Percentiles rank a stretch among this genome's conserved stretches.
Conservation (phyloP, 2,888 invertebrate genomes). For the Drosophila pseudotalamancana region DNA sequence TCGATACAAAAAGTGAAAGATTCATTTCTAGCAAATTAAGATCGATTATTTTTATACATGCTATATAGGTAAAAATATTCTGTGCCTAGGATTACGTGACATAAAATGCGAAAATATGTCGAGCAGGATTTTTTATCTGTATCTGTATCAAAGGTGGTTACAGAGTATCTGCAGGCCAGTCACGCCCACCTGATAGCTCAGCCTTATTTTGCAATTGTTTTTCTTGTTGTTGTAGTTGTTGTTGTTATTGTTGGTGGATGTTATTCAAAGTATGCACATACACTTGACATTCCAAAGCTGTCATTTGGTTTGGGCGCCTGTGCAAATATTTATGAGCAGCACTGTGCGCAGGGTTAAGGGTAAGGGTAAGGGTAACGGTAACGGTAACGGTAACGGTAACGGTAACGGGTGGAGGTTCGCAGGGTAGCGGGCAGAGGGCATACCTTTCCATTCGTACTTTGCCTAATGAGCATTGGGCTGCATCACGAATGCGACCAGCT, state of each 20-base stretch:
- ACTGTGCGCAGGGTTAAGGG: slow-evolving; percentile 3
- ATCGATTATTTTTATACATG: too few species aligned
- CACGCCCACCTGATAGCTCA: not conserved
- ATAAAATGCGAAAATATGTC: too few species aligned
- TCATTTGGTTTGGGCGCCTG: slow-evolving; percentile 58
- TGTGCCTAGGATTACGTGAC: too few species aligned
- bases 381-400: too few species aligned
- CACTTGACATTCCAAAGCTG: slow-evolving; percentile 65
- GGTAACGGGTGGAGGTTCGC: not conserved
- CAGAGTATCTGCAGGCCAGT: not conserved
- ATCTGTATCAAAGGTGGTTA: not conserved
- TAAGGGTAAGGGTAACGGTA: not conserved
- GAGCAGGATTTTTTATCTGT: too few species aligned
- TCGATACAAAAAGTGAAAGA: too few species aligned
- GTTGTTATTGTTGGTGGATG: slow-evolving; percentile 32
- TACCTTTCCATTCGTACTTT: not conserved
- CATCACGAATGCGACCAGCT: slow-evolving; percentile 35
- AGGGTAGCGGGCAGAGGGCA: not conserved
- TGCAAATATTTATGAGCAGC: slow-evolving; percentile 66
- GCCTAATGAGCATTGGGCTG: slow-evolving; percentile 43
- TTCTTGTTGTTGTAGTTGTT: slow-evolving; percentile 2
- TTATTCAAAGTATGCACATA: slow-evolving; percentile 60
- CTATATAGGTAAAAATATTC: too few species aligned
- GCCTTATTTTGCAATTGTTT: slow-evolving; percentile 1
- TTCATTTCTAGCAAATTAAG: too few species aligned